phyloP scores from a whole-genome alignment of 2,797 vertebrate genomes.

The Pseudochirops corinnae region DNA sequence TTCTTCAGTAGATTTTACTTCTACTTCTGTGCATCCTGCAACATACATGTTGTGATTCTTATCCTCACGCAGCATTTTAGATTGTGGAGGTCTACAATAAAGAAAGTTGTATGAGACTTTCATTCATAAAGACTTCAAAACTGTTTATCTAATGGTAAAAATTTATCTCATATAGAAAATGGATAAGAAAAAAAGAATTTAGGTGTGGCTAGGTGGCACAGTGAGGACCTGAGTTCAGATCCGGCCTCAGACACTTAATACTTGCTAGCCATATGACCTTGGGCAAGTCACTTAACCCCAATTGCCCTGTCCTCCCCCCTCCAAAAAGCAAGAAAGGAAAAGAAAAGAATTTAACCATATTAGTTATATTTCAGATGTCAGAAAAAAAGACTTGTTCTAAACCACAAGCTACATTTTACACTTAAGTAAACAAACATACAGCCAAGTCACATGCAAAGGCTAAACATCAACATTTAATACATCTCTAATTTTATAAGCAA shows the following conservation, averaged over 20 bases:
- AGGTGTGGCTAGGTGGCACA: neutral
- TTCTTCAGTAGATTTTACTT: constrained; percentile 98
- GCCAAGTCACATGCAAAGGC: constrained; percentile 66
- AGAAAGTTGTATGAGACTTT: constrained; percentile 20
- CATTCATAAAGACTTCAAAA: neutral
- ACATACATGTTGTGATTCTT: constrained; percentile 99
- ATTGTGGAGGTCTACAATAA: constrained; percentile 92
- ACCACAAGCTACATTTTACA: constrained; percentile 68
- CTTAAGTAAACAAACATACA: constrained; percentile 30
- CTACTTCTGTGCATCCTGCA: constrained; percentile 94
- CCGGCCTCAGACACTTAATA: too few species aligned
- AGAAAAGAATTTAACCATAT: constrained; percentile 37
- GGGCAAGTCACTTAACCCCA: too few species aligned
- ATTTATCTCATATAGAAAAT: neutral
- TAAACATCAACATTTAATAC: constrained; percentile 63
- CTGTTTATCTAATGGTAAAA: neutral
- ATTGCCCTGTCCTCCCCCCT: too few species aligned
- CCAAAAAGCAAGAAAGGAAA: too few species aligned
- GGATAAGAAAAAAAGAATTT: neutral
- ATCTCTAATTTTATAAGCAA: constrained; percentile 20
- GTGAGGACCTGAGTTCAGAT: too few species aligned
- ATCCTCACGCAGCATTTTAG: constrained; percentile 95
- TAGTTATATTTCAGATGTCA: constrained; percentile 72
- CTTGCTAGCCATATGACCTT: too few species aligned
- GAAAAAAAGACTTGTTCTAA: constrained; percentile 67